Evolutionary conservation across 1,140 invertebrate species (phyloP), one percentile per base, ranked within the genome.

Genomic region (Carposina sasakii): DNA sequence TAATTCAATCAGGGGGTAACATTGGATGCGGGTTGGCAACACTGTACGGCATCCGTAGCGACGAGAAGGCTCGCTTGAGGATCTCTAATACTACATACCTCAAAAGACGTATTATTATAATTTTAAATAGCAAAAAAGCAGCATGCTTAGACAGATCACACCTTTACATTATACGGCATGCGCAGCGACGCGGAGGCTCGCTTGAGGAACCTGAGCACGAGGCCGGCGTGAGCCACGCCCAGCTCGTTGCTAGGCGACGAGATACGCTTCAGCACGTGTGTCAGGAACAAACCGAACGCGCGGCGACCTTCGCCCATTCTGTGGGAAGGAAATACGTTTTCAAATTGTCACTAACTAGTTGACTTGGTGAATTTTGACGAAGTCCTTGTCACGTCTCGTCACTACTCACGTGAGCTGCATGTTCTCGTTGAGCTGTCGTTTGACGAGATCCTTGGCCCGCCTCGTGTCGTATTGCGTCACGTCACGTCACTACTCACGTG

Each of bases 121-220:
- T n/a, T n/a, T n/a, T n/a, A n/a, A n/a, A n/a, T n/a, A n/a, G n/a
- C n/a, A 21, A 10, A 39, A 10, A 20, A 39, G 36, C 36, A 39
- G 48, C 55, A 48, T 62, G 60, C 53, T 15, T 42, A 49, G 9
- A 53, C 8, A n/a, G 9, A 9, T 2, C 47, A 67, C 67, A 84
- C 81, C 73, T 82, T 71, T 50, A 81, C 67, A 62, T 72, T 73
- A 71, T 94, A 92, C 10, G 94, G 91, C 51, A 92, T 91, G 57
- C 91, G 90, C 24, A 95, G 87, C 70, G 92, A 91, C 45, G 88
- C 89, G 8, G 92, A 90, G 3, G 93, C 94, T 56, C 92, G 90
- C 62, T 93, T 92, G 28, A 97, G 86, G 86, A 97, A 96, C 55
- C 93, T 93, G 43, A 94, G 87, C 45, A 96, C 91, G 46, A 94